Evolutionary conservation across 2,797 vertebrate species (phyloP).

Genomic region (Siniperca obscura): DNA sequence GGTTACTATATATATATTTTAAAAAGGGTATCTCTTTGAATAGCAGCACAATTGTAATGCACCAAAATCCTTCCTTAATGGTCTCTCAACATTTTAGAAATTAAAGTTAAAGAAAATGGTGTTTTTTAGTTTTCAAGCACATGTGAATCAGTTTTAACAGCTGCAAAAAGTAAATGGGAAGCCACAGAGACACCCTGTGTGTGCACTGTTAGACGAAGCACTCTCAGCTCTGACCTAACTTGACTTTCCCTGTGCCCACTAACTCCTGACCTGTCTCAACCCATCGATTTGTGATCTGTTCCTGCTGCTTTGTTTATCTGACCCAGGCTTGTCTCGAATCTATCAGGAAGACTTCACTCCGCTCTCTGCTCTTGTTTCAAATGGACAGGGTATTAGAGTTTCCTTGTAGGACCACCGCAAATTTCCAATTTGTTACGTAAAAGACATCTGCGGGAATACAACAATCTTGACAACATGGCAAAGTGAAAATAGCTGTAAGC

Average conservation of each 20-base stretch:
- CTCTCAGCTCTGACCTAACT: constrained; percentile 38
- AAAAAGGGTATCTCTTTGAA: neutral
- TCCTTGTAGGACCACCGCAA: constrained; percentile 18
- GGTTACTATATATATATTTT: neutral
- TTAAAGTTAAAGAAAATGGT: neutral
- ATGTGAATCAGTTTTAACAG: neutral
- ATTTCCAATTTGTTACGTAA: constrained; percentile 18
- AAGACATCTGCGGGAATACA: constrained; percentile 4
- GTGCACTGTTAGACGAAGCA: constrained; percentile 13
- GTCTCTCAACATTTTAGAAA: constrained; percentile 17
- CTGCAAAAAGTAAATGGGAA: constrained; percentile 18
- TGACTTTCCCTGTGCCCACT: constrained; percentile 28
- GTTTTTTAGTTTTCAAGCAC: neutral
- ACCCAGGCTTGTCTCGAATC: constrained; percentile 47
- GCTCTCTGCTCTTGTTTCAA: constrained; percentile 34
- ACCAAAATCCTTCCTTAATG: neutral
- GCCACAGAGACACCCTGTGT: neutral
- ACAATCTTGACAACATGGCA: neutral
- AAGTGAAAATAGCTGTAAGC: constrained; percentile 2
- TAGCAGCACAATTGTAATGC: neutral
- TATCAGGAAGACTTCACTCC: constrained; percentile 51
- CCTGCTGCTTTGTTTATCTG: constrained; percentile 69
- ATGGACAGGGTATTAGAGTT: constrained; percentile 10
- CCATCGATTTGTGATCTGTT: constrained; percentile 60
- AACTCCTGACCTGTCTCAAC: constrained; percentile 57